A percentile compares a stretch with the other conserved stretches of the same genome.
Evolutionary conservation across 1,140 invertebrate genomes (phyloP).

Genomic region (Acromyrmex charruanus): DNA sequence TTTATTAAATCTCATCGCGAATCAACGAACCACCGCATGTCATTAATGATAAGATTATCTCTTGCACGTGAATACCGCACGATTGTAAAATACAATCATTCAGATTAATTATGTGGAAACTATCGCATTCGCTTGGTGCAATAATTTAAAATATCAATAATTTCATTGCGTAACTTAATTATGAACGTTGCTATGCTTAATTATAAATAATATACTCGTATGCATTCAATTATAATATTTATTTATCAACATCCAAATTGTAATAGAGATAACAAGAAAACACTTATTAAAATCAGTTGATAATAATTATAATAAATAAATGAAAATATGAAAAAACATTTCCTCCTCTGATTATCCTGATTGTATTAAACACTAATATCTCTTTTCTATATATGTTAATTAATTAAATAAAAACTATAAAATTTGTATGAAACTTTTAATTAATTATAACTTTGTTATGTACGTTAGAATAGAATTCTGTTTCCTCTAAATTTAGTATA

Average conservation of each 20-base stretch:
- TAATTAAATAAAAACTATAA: neutral
- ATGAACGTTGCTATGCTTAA: neutral
- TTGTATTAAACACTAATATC: neutral
- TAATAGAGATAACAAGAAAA: neutral
- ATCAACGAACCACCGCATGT: neutral
- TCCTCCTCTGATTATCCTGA: neutral
- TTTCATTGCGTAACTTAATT: neutral
- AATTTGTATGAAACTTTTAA: neutral
- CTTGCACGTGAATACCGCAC: neutral
- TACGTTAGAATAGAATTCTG: neutral
- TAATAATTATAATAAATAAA: neutral
- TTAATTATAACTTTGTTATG: neutral
- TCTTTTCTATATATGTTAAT: neutral
- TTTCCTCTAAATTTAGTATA: neutral
- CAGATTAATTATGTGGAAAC: neutral
- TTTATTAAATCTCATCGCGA: neutral
- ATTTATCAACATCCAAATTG: neutral
- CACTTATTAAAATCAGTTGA: neutral
- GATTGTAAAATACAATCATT: neutral
- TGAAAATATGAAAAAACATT: neutral
- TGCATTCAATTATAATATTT: neutral
- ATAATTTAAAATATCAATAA: constrained; percentile 13
- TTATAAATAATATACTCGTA: neutral
- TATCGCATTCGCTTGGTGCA: neutral
- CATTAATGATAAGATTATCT: constrained; percentile 25